phyloP scores from a whole-genome alignment of 2,888 invertebrate species.

The Ceriagrion tenellum region DNA sequence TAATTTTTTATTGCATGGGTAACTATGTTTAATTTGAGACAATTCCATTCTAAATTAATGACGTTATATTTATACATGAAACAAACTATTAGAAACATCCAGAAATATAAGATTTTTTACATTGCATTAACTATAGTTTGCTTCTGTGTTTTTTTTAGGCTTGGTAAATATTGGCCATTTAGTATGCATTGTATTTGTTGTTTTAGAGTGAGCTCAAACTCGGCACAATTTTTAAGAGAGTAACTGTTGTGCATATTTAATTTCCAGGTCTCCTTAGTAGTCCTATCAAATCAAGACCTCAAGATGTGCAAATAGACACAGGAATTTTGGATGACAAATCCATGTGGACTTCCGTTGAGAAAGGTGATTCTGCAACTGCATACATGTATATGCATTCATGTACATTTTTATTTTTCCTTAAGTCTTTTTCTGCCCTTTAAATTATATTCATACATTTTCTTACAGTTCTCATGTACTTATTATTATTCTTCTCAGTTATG shows the following conservation, averaged over 20 bases:
- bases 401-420: not conserved
- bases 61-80: not conserved
- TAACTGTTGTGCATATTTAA: constrained; percentile 34
- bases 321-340: constrained; percentile 82
- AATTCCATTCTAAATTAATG: too few species aligned
- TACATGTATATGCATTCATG: too few species aligned
- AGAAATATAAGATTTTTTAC: not conserved
- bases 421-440: not conserved
- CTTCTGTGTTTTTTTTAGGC: too few species aligned
- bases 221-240: too few species aligned
- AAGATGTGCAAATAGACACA: constrained; percentile 85
- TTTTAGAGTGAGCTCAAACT: too few species aligned
- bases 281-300: constrained; percentile 77
- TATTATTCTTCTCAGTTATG: not conserved
- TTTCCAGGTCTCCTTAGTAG: constrained; percentile 78
- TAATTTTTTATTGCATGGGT: too few species aligned
- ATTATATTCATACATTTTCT: not conserved
- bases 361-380: not conserved
- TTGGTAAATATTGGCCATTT: too few species aligned
- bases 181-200: too few species aligned
- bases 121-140: not conserved
- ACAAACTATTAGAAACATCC: too few species aligned
- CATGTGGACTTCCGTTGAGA: constrained; percentile 41
- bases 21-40: too few species aligned
- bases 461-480: not conserved